Conservation (phyloP, 2,797 vertebrate genomes). For the Sebastes vulpes region DNA sequence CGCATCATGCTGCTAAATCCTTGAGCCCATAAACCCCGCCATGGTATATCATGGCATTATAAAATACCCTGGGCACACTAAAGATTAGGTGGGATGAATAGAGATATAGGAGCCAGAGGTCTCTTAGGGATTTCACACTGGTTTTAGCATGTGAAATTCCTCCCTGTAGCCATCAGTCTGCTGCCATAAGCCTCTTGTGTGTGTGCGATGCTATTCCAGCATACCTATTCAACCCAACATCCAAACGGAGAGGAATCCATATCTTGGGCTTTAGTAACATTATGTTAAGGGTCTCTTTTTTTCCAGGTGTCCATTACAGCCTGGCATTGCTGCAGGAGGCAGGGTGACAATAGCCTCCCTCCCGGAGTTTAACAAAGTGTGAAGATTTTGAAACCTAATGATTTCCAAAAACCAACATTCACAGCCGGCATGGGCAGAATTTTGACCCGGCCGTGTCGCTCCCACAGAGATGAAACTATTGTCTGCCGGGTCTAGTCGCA, state of each 20-base stretch:
- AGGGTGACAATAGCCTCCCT: conserved; percentile 10
- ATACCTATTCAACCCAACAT: conserved; percentile 33
- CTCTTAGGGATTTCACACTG: conserved; percentile 63
- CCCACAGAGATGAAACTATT: conserved; percentile 41
- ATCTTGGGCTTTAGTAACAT: conserved; percentile 38
- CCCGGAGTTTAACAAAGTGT: conserved; percentile 38
- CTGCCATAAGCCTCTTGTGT: conserved; percentile 19
- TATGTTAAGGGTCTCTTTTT: conserved; percentile 21
- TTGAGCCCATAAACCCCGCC: conserved; percentile 65
- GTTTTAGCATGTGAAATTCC: conserved; percentile 64
- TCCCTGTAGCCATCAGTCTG: conserved; percentile 26
- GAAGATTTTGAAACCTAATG: conserved; percentile 33
- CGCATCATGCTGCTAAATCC: conserved; percentile 64
- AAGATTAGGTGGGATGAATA: conserved; percentile 77
- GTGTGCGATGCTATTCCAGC: conserved; percentile 16
- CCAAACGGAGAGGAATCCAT: conserved; percentile 28
- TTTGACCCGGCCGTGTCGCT: conserved; percentile 33
- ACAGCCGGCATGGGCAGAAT: conserved; percentile 29
- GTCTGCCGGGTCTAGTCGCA: conserved; percentile 22
- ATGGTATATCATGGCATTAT: conserved; percentile 76
- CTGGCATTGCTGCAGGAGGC: conserved; percentile 19
- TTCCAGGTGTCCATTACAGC: conserved; percentile 41
- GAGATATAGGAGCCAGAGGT: conserved; percentile 70
- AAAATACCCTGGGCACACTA: conserved; percentile 71
- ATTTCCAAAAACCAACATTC: conserved; percentile 45